A percentile compares a stretch with the other conserved stretches of the same genome.
Conservation (phyloP, 2,797 vertebrate species). For the Chiloscyllium punctatum region DNA sequence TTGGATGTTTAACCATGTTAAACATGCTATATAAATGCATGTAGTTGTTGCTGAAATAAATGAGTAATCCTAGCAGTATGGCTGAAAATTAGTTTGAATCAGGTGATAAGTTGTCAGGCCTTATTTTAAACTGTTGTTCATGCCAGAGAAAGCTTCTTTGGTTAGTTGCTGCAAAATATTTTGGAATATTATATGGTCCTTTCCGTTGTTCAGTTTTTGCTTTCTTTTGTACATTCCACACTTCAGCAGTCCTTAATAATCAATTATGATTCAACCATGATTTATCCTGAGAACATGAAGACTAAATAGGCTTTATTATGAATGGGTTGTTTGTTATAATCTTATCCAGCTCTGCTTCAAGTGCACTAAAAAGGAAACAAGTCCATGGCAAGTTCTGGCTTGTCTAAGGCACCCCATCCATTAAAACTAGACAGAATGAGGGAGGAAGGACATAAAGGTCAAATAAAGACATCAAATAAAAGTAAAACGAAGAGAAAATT, state of each 20-base stretch:
- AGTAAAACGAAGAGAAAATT: not conserved
- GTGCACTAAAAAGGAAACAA: not conserved
- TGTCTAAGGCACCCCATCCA: not conserved
- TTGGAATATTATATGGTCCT: not conserved
- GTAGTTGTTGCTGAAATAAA: too few relatives aligned
- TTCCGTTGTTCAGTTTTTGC: not conserved
- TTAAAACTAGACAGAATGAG: not conserved
- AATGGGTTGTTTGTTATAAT: not conserved
- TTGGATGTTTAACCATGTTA: too few relatives aligned
- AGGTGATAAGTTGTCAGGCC: not conserved
- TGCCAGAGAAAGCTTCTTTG: not conserved
- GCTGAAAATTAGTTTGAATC: too few relatives aligned
- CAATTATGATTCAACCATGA: not conserved
- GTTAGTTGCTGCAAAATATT: not conserved
- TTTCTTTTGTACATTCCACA: not conserved
- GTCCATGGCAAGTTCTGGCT: not conserved
- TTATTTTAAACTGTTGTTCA: not conserved
- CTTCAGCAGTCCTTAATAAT: not conserved
- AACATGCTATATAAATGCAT: not conserved
- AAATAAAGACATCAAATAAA: not conserved
- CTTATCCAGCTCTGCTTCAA: not conserved
- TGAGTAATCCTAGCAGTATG: too few relatives aligned
- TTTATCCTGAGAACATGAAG: not conserved
- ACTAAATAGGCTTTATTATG: not conserved
- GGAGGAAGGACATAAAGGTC: not conserved